These are phyloP conservation scores for Leptinotarsa defecta DNA, from an alignment of 1,140 invertebrate species.

Conservation along the genomic window DNA sequence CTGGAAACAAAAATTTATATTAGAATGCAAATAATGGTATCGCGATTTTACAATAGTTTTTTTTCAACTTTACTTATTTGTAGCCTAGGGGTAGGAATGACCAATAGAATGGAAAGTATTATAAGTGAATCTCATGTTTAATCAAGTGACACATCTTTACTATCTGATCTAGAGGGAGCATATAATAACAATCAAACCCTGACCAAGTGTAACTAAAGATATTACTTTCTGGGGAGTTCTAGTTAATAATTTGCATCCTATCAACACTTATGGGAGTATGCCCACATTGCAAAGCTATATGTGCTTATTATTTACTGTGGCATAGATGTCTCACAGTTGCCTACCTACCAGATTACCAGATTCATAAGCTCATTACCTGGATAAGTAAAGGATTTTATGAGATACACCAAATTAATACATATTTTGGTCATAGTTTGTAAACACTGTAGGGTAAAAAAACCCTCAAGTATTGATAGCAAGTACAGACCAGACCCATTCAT, in stretches of 20 bases:
- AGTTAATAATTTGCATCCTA: neutral
- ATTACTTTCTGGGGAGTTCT: neutral
- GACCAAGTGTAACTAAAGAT: slow-evolving; percentile 3
- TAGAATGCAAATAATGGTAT: too few relatives aligned
- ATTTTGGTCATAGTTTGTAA: too few relatives aligned
- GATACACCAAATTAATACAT: too few relatives aligned
- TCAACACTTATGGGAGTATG: slow-evolving; percentile 13
- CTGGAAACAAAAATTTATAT: slow-evolving; percentile 61
- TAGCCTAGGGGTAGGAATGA: too few relatives aligned
- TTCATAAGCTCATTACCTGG: too few relatives aligned
- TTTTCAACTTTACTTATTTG: neutral
- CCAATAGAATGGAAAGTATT: neutral
- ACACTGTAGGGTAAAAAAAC: too few relatives aligned
- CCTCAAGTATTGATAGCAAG: too few relatives aligned
- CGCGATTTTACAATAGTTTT: neutral
- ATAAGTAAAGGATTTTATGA: too few relatives aligned
- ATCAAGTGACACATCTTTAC: neutral
- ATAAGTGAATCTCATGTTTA: neutral
- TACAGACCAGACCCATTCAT: too few relatives aligned
- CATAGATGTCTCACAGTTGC: too few relatives aligned
- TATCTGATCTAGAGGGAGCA: slow-evolving; percentile 18
- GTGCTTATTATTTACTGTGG: too few relatives aligned
- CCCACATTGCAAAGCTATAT: neutral
- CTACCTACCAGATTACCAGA: too few relatives aligned
- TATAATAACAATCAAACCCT: slow-evolving; percentile 21